Percentiles rank a stretch among this genome's conserved stretches.
Evolutionary conservation across 1,140 invertebrate species (phyloP).

Genomic region (Philopotamus ludificatus): DNA sequence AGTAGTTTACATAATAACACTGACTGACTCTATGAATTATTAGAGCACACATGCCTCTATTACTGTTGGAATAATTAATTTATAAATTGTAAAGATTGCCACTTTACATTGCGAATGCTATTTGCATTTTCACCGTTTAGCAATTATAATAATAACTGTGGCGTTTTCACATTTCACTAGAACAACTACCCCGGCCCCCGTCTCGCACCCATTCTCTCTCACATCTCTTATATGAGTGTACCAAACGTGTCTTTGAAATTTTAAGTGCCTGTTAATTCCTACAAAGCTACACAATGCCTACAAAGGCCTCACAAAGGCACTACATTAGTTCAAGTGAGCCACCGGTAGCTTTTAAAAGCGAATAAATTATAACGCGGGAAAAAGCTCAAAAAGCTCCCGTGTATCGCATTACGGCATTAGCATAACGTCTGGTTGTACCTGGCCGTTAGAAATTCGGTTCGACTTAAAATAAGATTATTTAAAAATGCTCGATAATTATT

Average conservation of each 20-base stretch:
- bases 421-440: background rate
- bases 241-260: conserved; percentile 14
- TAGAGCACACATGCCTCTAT: too few species aligned
- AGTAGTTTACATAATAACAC: too few species aligned
- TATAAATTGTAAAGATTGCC: too few species aligned
- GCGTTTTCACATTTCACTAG: background rate
- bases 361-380: conserved; percentile 3
- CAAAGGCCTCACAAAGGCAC: conserved; percentile 1
- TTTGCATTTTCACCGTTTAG: background rate
- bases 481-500: too few species aligned
- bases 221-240: too few species aligned
- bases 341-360: conserved; percentile 3
- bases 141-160: conserved; percentile 6
- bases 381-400: conserved; percentile 21
- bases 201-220: background rate
- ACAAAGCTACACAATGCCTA: conserved; percentile 18
- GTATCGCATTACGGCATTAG: background rate
- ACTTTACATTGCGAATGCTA: background rate
- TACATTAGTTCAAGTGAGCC: conserved; percentile 13
- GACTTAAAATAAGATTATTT: too few species aligned
- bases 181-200: background rate
- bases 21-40: too few species aligned
- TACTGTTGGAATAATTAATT: too few species aligned
- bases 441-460: too few species aligned
- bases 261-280: conserved; percentile 21